Percentiles rank a stretch among this genome's conserved stretches.
phyloP scores from a whole-genome alignment of 2,113 vertebrate genomes.

The Oplegnathus fasciatus region DNA sequence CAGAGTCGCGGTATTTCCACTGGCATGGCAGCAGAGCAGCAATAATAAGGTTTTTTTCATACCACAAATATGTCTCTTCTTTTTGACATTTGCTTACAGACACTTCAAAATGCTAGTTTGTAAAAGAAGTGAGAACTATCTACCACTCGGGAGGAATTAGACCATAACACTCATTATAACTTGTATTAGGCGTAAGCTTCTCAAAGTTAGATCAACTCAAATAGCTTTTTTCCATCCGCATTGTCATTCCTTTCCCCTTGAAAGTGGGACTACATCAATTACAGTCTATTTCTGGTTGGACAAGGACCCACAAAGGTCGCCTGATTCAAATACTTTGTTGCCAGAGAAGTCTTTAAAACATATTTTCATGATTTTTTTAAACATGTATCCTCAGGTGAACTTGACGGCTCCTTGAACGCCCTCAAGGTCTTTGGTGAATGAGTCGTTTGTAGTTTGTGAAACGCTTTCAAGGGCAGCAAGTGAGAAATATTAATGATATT shows the following conservation, averaged over 20 bases:
- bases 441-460: slow-evolving; percentile 7
- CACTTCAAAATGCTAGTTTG: slow-evolving; percentile 15
- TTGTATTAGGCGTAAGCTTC: background rate
- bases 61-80: slow-evolving; percentile 56
- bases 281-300: slow-evolving; percentile 6
- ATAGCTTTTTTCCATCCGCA: slow-evolving; percentile 2
- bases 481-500: slow-evolving; percentile 8
- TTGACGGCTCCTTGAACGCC: slow-evolving; percentile 4
- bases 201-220: background rate
- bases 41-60: slow-evolving; percentile 34
- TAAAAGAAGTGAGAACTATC: background rate
- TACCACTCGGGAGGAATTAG: background rate
- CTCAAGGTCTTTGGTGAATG: background rate
- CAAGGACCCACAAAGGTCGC: slow-evolving; percentile 13
- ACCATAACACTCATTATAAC: background rate
- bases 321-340: slow-evolving; percentile 8
- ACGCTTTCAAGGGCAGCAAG: slow-evolving; percentile 14
- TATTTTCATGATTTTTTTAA: background rate
- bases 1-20: slow-evolving; percentile 64
- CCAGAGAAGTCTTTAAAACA: background rate
- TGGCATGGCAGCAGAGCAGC: slow-evolving; percentile 46
- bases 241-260: slow-evolving; percentile 20
- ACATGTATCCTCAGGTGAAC: slow-evolving; percentile 11
- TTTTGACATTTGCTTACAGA: slow-evolving; percentile 34
- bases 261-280: slow-evolving; percentile 8